Base-by-base conservation (phyloP, 2,797 vertebrate species). In the Lacerta bilineata region DNA sequence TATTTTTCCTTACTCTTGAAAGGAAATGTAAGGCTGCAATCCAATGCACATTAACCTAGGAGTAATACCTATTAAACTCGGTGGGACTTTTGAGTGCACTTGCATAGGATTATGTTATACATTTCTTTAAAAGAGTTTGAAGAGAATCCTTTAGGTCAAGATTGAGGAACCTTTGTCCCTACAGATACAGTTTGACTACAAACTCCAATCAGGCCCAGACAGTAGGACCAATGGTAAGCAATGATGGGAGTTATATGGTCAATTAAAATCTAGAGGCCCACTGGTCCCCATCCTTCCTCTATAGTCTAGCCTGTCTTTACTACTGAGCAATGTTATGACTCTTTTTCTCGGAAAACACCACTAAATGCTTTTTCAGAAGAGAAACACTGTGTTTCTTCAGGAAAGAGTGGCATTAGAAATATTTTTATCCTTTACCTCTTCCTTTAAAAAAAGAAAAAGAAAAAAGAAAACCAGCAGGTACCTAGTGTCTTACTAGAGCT, bases 351-450 rank as follows among this genome's bases (percentile, higher is more conserved):
- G 29, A 46, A 46, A 75, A 75, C 27, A 61, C 8, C 36, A 61
- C n/a, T 61, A 61, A 43, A 0, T 95, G 95, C 95, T 91, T 92
- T 96, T 94, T 97, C 95, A 95, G 96, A 39, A 89, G 79, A 84
- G 92, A 90, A 81, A 66, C 84, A 95, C 95, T 91, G 93, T 91
- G 91, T 92, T 88, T 46, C 20, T 36, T 91, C 87, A 55, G 27
- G 41, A 80, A 80, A 3, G 46, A 11, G 8, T 50, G 69, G 74
- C 71, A 1, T 41, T 29, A 80, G n/a, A 50, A 66, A 84, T 86
- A 61, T 23, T 83, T 66, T 55, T 23, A 5, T 15, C 2, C 29
- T 33, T 90, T 72, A 80, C 61, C 20, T 18, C 20, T 64, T 64
- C 20, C 61, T 64, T 2, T 2, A 64, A 64, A 64, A 55, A 43